Base-by-base conservation (phyloP, 2,797 vertebrate genomes). In the Pseudomugil gertrudae region DNA sequence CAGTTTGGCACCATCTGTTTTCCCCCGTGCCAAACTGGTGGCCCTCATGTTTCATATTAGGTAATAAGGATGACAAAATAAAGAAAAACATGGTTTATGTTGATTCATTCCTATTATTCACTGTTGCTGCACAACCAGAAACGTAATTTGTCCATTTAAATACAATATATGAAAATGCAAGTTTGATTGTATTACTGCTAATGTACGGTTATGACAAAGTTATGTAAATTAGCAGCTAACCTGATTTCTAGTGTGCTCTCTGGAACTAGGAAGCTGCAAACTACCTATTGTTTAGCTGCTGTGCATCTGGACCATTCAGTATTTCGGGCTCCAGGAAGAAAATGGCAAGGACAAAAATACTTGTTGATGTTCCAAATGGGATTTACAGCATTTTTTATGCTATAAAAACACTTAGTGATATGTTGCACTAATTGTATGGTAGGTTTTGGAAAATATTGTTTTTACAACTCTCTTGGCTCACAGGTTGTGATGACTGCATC, bases 191-290 rank as follows among this genome's bases (percentile, higher is more conserved):
- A 43, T 15, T n/a, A 7, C 40, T 45, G 17, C 40, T 45, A 45
- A 45, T 43, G 19, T 19, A n/a, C 40, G 7, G 36, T 38, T 38
- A 17, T 38, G 40, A 21, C 40, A 45, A 4, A 45, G 17, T 45
- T 19, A 29, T 35, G 2, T 35, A 62, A 29, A 63, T 19, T 5
- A 11, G 29, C 4, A 51, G 48, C 15, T 38, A 35, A 45, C 43
- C 3, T 45, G 11, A n/a, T 30, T 51, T 19, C 21, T 27, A 2
- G 33, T 51, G 53, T 6, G n/a, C 47, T 62, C 27, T 40, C 24
- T 43, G 11, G 67, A 72, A 82, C 81, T 63, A 83, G 81, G 79
- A 89, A 74, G 66, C 43, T 45, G 40, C 8, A 8, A 78, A 63
- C 57, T 66, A 67, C 38, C 66, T 63, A 67, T 76, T 84, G 77